phyloP scores from a whole-genome alignment of 1,140 invertebrate species.

The Monochamus saltuarius region DNA sequence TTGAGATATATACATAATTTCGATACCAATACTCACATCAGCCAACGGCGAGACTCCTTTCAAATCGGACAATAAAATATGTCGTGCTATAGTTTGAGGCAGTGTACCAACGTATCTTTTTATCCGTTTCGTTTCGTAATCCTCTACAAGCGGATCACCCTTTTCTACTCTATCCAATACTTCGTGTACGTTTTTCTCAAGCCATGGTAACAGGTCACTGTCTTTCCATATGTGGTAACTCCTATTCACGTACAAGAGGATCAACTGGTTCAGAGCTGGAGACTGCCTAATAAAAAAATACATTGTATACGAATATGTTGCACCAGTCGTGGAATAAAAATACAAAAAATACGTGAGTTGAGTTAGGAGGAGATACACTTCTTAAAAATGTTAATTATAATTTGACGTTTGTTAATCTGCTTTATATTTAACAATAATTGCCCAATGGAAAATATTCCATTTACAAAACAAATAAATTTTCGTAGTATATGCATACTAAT shows the following conservation, averaged over 20 bases:
- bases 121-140: conserved; percentile 63
- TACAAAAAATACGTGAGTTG: not conserved
- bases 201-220: conserved; percentile 71
- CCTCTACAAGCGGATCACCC: conserved; percentile 64
- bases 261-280: conserved; percentile 67
- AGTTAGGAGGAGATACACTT: not conserved
- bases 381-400: too few species aligned
- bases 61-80: conserved; percentile 79
- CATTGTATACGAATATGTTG: not conserved
- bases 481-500: too few species aligned
- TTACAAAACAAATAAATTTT: too few species aligned
- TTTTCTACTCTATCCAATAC: conserved; percentile 67
- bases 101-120: conserved; percentile 64
- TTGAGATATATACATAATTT: too few species aligned
- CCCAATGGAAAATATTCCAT: too few species aligned
- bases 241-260: conserved; percentile 72
- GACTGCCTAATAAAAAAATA: conserved; percentile 59
- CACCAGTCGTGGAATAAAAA: not conserved
- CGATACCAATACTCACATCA: conserved; percentile 54
- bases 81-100: conserved; percentile 73
- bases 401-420: too few species aligned
- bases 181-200: conserved; percentile 69
- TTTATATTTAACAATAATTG: too few species aligned
- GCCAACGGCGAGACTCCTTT: conserved; percentile 66
- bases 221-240: conserved; percentile 80